A percentile compares a stretch with the other conserved stretches of the same genome.
Conservation (phyloP, 2,888 invertebrate species). For the Micoletzkya japonica region DNA sequence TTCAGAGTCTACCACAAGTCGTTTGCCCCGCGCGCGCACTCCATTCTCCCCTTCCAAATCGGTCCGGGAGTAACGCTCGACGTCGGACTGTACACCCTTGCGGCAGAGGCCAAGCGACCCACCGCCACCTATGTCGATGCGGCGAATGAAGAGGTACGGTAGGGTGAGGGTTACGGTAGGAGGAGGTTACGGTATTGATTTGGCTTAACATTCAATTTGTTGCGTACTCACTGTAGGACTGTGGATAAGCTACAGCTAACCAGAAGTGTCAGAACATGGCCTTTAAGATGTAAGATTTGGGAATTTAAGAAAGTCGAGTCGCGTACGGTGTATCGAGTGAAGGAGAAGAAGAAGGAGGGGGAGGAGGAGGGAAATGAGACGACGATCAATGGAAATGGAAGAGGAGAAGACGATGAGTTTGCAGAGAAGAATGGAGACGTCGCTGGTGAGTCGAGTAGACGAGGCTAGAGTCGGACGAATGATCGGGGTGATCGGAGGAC, state of each 20-base stretch:
- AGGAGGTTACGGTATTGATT: not conserved
- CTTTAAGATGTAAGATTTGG: not conserved
- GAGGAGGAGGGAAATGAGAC: not conserved
- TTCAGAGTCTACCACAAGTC: constrained; percentile 38
- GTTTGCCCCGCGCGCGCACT: constrained; percentile 33
- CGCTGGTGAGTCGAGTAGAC: not conserved
- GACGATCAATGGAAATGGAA: not conserved
- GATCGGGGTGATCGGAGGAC: no score
- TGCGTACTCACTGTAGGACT: no score
- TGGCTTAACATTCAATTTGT: no score
- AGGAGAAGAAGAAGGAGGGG: not conserved
- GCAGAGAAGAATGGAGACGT: constrained; percentile 11
- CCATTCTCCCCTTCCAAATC: constrained; percentile 33
- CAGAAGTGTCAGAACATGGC: not conserved
- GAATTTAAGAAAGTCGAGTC: constrained; percentile 6
- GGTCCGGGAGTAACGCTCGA: constrained; percentile 37
- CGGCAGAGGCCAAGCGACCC: constrained; percentile 32
- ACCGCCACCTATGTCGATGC: constrained; percentile 23
- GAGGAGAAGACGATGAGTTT: constrained; percentile 13
- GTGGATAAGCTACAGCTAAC: not conserved
- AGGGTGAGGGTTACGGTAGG: not conserved
- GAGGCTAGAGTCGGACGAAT: no score
- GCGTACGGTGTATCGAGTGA: constrained; percentile 5
- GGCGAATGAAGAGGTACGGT: constrained; percentile 14
- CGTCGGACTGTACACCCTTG: constrained; percentile 38